Evolutionary conservation across 2,797 vertebrate species (phyloP).

Genomic region (Hippocampus kuda): DNA sequence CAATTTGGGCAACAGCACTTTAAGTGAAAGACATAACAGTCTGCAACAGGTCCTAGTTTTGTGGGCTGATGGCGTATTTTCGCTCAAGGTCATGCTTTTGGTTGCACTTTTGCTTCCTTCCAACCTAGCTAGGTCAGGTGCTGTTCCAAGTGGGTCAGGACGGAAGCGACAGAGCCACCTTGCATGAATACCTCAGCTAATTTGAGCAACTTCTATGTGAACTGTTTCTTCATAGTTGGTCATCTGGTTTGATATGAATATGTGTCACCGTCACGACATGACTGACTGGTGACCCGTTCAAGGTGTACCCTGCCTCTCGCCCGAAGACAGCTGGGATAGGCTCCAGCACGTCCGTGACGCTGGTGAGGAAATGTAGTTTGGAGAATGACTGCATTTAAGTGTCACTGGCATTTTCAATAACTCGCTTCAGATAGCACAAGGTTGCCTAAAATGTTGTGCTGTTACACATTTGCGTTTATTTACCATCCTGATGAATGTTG

Average conservation of each 20-base stretch:
- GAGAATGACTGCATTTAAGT: too few relatives aligned
- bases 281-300: too few relatives aligned
- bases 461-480: too few relatives aligned
- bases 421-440: neutral
- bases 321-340: too few relatives aligned
- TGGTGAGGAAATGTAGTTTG: too few relatives aligned
- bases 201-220: neutral
- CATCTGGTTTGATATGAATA: neutral
- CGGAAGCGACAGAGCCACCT: neutral
- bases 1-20: neutral
- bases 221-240: neutral
- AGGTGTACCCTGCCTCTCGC: too few relatives aligned
- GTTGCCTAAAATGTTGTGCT: neutral
- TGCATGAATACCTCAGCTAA: neutral
- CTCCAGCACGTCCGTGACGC: too few relatives aligned
- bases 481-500: neutral
- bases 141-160: neutral
- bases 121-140: slow-evolving; percentile 1
- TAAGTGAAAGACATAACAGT: neutral
- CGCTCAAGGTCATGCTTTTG: neutral
- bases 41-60: neutral
- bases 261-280: neutral
- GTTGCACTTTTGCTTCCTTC: neutral
- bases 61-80: neutral
- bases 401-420: neutral